Evolutionary conservation across 2,888 invertebrate species (phyloP).

Genomic region (Andrena flavipes): DNA sequence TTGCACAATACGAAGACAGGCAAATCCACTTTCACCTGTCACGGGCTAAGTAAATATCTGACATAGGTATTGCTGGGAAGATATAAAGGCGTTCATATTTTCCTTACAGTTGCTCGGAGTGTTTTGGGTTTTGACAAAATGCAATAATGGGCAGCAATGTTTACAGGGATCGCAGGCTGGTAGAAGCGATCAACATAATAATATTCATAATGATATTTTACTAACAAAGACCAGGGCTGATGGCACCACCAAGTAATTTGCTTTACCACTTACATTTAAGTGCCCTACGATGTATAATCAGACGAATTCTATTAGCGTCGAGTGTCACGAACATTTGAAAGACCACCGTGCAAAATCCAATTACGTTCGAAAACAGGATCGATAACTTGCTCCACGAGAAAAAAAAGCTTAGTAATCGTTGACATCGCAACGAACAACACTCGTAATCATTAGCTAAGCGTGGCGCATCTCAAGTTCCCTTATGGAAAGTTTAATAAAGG

Average conservation of each 20-base stretch:
- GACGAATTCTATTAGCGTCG: constrained; percentile 71
- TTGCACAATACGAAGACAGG: neutral
- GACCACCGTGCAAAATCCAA: neutral
- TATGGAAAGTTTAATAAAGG: neutral
- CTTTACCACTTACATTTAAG: constrained; percentile 76
- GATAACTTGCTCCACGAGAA: neutral
- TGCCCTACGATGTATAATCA: constrained; percentile 75
- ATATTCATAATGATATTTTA: constrained; percentile 68
- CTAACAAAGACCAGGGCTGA: constrained; percentile 40
- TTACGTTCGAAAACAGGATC: neutral
- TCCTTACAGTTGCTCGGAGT: constrained; percentile 16
- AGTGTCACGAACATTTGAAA: constrained; percentile 15
- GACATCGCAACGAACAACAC: neutral
- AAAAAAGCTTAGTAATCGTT: too few species aligned
- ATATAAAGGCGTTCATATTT: neutral
- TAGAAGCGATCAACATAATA: constrained; percentile 72
- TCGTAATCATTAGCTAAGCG: neutral
- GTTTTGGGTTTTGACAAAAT: constrained; percentile 7
- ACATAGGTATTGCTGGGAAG: neutral
- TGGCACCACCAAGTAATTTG: constrained; percentile 69
- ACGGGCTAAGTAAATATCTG: neutral
- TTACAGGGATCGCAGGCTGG: constrained; percentile 49
- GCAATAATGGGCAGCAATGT: constrained; percentile 55
- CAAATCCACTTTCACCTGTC: neutral
- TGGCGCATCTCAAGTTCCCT: neutral